Evolutionary conservation across 2,113 vertebrate genomes (phyloP).

Genomic region (Oreochromis tanganicae): DNA sequence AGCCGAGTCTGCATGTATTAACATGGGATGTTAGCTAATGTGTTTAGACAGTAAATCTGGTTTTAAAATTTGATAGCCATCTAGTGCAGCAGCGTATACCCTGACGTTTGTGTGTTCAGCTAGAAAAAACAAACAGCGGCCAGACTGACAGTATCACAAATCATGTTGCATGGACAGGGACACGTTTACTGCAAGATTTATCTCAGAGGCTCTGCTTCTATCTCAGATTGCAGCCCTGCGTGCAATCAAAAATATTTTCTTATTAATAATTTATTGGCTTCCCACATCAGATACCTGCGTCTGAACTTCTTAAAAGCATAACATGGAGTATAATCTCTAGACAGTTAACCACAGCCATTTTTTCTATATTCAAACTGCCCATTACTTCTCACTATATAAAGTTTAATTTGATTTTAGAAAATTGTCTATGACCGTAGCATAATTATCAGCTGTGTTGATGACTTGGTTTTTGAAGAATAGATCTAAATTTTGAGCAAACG

Average conservation of each 20-base stretch:
- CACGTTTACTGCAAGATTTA: neutral
- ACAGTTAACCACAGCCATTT: neutral
- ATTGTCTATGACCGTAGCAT: neutral
- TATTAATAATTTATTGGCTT: neutral
- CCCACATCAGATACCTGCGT: neutral
- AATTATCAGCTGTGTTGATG: neutral
- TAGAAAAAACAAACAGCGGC: conserved; percentile 37
- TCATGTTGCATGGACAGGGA: neutral
- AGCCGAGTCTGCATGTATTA: conserved; percentile 16
- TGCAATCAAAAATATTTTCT: neutral
- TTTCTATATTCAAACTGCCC: neutral
- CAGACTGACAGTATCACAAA: neutral
- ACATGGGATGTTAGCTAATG: conserved; percentile 57
- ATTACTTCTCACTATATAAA: neutral
- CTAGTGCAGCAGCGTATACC: conserved; percentile 17
- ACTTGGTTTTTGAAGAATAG: neutral
- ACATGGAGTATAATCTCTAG: neutral
- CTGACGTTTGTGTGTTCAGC: conserved; percentile 27
- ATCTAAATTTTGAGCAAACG: conserved; percentile 19
- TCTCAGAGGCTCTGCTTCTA: neutral
- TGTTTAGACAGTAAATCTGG: conserved; percentile 64
- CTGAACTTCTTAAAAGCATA: neutral
- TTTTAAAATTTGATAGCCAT: conserved; percentile 48
- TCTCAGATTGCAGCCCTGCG: neutral
- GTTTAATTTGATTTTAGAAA: neutral